Percentiles rank a stretch among this genome's conserved stretches.
phyloP scores from a whole-genome alignment of 2,888 invertebrate species.

The Neuroscelio doddi region DNA sequence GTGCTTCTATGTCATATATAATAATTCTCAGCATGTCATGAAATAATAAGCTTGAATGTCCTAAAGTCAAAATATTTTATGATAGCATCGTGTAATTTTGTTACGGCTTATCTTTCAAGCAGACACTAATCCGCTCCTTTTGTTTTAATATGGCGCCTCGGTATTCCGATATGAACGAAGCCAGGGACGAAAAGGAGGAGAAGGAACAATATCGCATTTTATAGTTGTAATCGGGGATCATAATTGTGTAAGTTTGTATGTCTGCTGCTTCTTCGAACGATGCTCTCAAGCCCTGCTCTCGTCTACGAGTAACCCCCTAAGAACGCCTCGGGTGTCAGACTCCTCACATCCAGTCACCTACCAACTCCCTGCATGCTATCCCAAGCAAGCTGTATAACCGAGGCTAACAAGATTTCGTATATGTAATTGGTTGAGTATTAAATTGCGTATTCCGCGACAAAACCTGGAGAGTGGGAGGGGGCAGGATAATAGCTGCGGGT shows the following conservation, averaged over 20 bases:
- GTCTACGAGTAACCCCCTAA: constrained; percentile 61
- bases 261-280: constrained; percentile 51
- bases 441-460: constrained; percentile 69
- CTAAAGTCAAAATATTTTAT: too few relatives aligned
- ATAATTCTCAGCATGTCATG: too few relatives aligned
- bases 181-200: constrained; percentile 37
- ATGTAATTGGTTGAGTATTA: constrained; percentile 73
- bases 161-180: constrained; percentile 34
- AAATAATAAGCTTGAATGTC: background rate
- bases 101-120: constrained; percentile 17
- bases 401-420: constrained; percentile 72
- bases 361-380: constrained; percentile 44
- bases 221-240: constrained; percentile 71
- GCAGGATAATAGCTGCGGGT: constrained; percentile 66
- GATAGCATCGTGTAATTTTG: constrained; percentile 3
- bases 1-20: too few relatives aligned
- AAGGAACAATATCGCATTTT: constrained; percentile 70
- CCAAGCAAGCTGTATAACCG: constrained; percentile 66
- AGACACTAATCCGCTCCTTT: constrained; percentile 15
- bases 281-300: constrained; percentile 36
- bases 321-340: constrained; percentile 67
- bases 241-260: constrained; percentile 72
- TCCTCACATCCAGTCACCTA: constrained; percentile 51
- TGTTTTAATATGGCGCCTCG: constrained; percentile 23
- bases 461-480: constrained; percentile 48